These are phyloP conservation scores for Bufo bufo DNA, from an alignment of 2,113 vertebrate genomes.

Conservation along the genomic window DNA sequence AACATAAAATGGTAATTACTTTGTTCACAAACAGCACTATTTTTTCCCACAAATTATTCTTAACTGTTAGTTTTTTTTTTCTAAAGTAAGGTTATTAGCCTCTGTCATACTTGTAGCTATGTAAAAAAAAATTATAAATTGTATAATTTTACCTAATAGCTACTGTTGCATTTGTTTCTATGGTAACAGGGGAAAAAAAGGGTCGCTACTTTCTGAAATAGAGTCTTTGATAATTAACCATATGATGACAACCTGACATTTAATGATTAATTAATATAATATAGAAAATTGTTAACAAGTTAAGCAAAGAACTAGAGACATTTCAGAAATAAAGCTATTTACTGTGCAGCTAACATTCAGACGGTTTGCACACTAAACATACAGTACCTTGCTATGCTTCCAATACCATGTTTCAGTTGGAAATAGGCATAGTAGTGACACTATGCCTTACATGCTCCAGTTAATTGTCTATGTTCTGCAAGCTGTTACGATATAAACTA, in stretches of 20 bases:
- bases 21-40: background rate
- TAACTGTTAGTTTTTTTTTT: slow-evolving; percentile 16
- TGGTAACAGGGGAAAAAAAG: slow-evolving; percentile 70
- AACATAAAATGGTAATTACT: slow-evolving; percentile 8
- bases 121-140: slow-evolving; percentile 68
- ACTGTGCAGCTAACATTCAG: background rate
- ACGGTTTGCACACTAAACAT: background rate
- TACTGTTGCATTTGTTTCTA: slow-evolving; percentile 72
- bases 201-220: slow-evolving; percentile 71
- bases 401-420: background rate
- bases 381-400: background rate
- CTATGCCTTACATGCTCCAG: background rate
- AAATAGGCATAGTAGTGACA: background rate
- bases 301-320: slow-evolving; percentile 47
- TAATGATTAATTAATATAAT: slow-evolving; percentile 75
- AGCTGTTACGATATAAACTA: background rate
- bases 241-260: slow-evolving; percentile 69
- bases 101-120: slow-evolving; percentile 60
- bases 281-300: slow-evolving; percentile 68
- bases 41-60: background rate
- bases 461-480: background rate
- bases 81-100: slow-evolving; percentile 65
- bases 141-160: slow-evolving; percentile 71
- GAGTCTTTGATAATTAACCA: slow-evolving; percentile 70
- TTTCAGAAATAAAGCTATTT: background rate